Evolutionary conservation across 2,113 vertebrate genomes (phyloP).

Genomic region (Petaurus breviceps): DNA sequence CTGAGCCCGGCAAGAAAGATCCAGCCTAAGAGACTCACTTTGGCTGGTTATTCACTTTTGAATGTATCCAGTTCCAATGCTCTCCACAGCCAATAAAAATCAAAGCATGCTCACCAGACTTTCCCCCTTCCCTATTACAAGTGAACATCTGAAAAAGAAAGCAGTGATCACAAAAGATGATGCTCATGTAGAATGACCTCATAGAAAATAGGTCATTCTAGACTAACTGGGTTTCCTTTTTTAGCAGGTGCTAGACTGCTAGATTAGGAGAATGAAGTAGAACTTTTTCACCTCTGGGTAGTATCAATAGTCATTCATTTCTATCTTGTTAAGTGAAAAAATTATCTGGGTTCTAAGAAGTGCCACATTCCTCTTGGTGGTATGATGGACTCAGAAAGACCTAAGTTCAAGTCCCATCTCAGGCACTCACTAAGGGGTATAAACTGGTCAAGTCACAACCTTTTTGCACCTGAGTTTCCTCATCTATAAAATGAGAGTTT

Average conservation of each 20-base stretch:
- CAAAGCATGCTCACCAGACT: background rate
- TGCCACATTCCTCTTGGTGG: background rate
- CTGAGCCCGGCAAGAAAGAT: background rate
- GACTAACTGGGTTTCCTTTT: background rate
- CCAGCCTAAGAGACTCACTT: background rate
- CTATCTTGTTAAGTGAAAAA: background rate
- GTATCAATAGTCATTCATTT: background rate
- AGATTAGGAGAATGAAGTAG: background rate
- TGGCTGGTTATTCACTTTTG: background rate
- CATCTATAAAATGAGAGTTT: background rate
- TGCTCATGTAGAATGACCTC: background rate
- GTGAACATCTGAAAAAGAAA: background rate
- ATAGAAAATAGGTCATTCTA: background rate
- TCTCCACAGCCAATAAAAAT: background rate
- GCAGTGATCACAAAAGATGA: background rate
- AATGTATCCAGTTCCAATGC: background rate
- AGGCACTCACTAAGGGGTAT: background rate
- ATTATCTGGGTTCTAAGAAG: background rate
- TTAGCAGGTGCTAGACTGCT: background rate
- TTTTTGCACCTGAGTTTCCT: background rate
- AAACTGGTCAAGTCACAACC: background rate
- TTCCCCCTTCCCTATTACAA: background rate
- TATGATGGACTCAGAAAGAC: background rate
- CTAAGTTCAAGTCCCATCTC: background rate
- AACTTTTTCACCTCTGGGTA: background rate